Conservation (phyloP, 2,797 vertebrate genomes). For the Aphelocoma californica region DNA sequence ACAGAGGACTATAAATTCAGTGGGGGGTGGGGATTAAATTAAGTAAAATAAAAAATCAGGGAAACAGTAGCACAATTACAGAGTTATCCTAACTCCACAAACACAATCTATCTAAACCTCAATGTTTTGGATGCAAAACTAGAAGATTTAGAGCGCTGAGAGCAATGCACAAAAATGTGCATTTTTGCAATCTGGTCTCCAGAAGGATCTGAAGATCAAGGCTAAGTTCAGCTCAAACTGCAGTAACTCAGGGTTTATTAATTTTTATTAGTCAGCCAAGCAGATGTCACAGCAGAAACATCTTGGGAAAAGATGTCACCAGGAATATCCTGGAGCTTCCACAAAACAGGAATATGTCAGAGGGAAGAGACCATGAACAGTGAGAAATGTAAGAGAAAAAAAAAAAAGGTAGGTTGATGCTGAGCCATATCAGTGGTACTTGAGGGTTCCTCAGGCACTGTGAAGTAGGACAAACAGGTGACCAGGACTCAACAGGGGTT, state of each 20-base stretch:
- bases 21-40: not conserved
- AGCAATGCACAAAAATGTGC: not conserved
- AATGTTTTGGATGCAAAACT: not conserved
- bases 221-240: not conserved
- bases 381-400: not conserved
- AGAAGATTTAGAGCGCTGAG: not conserved
- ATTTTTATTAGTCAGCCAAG: not conserved
- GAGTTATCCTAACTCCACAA: not conserved
- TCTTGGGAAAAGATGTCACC: not conserved
- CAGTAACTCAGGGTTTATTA: not conserved
- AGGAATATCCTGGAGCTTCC: not conserved
- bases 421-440: not conserved
- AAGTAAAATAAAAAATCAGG: not conserved
- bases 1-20: not conserved
- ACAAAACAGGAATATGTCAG: not conserved
- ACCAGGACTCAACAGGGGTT: not conserved
- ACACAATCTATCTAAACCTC: not conserved
- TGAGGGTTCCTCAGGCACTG: accelerated
- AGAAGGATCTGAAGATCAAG: not conserved
- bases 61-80: not conserved
- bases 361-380: not conserved
- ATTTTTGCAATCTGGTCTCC: not conserved
- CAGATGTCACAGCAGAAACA: not conserved
- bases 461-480: not conserved
- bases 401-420: not conserved